These are phyloP conservation scores for Daphoenositta chrysoptera DNA, from an alignment of 2,113 vertebrate species.

Conservation along the genomic window DNA sequence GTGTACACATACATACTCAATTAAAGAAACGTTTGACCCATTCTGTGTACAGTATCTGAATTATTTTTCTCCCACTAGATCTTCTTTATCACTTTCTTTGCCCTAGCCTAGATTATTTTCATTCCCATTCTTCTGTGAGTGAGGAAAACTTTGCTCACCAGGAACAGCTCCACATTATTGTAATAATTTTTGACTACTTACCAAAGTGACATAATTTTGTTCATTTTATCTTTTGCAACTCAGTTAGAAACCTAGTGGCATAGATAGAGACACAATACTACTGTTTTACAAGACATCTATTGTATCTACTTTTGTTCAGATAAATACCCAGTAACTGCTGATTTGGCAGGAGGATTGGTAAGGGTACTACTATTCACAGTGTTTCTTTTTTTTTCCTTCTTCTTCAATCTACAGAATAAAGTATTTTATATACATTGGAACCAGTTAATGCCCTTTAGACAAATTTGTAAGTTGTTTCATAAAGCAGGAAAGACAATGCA, in stretches of 20 bases:
- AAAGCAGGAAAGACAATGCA: slow-evolving; percentile 79
- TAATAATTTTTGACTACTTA: slow-evolving; percentile 40
- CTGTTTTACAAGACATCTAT: slow-evolving; percentile 76
- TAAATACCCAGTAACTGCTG: slow-evolving; percentile 79
- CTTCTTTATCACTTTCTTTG: not conserved
- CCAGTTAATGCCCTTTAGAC: slow-evolving; percentile 82
- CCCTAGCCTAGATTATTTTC: not conserved
- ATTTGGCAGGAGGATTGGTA: slow-evolving; percentile 74
- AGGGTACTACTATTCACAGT: slow-evolving; percentile 80
- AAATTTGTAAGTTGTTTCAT: slow-evolving; percentile 73
- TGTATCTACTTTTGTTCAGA: slow-evolving; percentile 75
- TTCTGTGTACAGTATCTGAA: not conserved
- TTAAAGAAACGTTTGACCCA: not conserved
- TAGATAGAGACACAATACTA: slow-evolving; percentile 82
- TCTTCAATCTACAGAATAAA: slow-evolving; percentile 76
- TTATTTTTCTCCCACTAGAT: not conserved
- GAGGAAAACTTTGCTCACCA: not conserved
- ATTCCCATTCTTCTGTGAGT: not conserved
- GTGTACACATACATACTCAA: not conserved
- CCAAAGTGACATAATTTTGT: slow-evolving; percentile 77
- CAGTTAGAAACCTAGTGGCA: slow-evolving; percentile 82
- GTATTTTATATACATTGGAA: slow-evolving; percentile 76
- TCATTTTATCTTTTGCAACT: slow-evolving; percentile 82
- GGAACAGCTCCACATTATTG: slow-evolving; percentile 1
- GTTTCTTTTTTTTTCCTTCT: slow-evolving; percentile 61